Base-by-base conservation (phyloP, 2,113 vertebrate genomes). In the Aix galericulata region DNA sequence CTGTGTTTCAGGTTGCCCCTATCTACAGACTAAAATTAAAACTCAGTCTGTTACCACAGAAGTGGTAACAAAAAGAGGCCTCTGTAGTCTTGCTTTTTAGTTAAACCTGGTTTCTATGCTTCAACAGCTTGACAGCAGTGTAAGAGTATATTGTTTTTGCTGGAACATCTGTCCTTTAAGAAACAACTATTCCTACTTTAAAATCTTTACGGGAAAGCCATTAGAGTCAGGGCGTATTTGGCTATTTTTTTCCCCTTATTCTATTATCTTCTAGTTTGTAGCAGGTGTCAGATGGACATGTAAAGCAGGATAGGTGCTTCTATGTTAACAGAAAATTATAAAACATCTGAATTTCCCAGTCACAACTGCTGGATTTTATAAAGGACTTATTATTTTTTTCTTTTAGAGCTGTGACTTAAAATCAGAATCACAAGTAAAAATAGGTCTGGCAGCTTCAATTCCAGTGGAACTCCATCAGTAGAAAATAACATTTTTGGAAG, bases 21-120 rank as follows among this genome's bases (percentile, higher is more conserved):
- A 60, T 84, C 96, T 94, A 76, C 79, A 96, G 82, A 94, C 88
- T 87, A 98, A 97, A 96, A 96, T 97, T 98, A 98, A 98, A 98
- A 97, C 91, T 98, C 96, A 97, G 59, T 90, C 95, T 94, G 81
- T 77, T 97, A 86, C 86, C 67, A 85, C 38, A 82, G 50, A 40
- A 40, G 40, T 40, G 80, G 83, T 89, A 94, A 95, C 71, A 87
- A 34, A 48, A 96, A 95, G 93, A 93, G 79, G 75, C 76, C 89
- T 88, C 55, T 34, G 67, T 62, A 82, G 75, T 86, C 95, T 93
- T 95, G 88, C 84, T 91, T 95, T 95, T 93, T 91, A 97, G 91
- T 97, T 97, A 97, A 97, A 94, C 53, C 66, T 91, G 60, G 44
- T 67, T 94, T 95, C 73, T 90, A 22, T 3, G 71, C 75, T 95